Evolutionary conservation across 2,113 vertebrate genomes (phyloP).

Genomic region (Microcebus tavaratra): DNA sequence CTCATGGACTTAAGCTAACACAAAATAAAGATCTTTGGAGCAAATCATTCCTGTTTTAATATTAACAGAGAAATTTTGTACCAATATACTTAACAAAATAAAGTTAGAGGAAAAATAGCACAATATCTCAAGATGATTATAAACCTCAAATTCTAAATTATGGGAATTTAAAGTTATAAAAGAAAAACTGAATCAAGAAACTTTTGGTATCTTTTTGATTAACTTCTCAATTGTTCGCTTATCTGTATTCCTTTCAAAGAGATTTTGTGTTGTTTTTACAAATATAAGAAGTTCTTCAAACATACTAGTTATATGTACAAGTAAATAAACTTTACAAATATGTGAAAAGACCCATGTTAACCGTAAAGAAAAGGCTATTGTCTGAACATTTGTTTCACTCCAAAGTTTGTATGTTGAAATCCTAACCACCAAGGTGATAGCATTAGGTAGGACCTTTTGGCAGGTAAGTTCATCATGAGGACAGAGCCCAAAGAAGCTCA

Average conservation of each 20-base stretch:
- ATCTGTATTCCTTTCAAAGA: slow-evolving; percentile 12
- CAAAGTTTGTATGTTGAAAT: not conserved
- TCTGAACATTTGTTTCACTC: not conserved
- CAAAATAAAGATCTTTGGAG: slow-evolving; percentile 16
- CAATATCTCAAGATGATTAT: not conserved
- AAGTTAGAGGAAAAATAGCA: not conserved
- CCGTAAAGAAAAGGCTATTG: slow-evolving; percentile 31
- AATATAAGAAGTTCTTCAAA: not conserved
- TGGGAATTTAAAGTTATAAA: not conserved
- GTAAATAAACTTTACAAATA: slow-evolving; percentile 40
- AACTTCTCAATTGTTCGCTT: slow-evolving; percentile 18
- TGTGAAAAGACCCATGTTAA: slow-evolving; percentile 26
- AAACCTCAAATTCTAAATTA: slow-evolving; percentile 53
- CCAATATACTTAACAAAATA: slow-evolving; percentile 23
- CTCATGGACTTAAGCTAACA: slow-evolving; percentile 5
- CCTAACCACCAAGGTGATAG: not conserved
- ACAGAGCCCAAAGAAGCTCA: not conserved
- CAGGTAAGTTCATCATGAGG: not conserved
- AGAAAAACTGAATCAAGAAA: slow-evolving; percentile 58
- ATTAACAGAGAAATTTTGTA: not conserved
- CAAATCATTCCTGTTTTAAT: slow-evolving; percentile 24
- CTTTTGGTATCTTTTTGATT: not conserved
- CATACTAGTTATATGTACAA: not conserved
- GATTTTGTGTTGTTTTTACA: not conserved
- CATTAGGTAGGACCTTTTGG: not conserved